Percentiles rank a stretch among this genome's conserved stretches.
phyloP scores from a whole-genome alignment of 1,140 invertebrate genomes.

The Pseudomyrmex cubaensis region DNA sequence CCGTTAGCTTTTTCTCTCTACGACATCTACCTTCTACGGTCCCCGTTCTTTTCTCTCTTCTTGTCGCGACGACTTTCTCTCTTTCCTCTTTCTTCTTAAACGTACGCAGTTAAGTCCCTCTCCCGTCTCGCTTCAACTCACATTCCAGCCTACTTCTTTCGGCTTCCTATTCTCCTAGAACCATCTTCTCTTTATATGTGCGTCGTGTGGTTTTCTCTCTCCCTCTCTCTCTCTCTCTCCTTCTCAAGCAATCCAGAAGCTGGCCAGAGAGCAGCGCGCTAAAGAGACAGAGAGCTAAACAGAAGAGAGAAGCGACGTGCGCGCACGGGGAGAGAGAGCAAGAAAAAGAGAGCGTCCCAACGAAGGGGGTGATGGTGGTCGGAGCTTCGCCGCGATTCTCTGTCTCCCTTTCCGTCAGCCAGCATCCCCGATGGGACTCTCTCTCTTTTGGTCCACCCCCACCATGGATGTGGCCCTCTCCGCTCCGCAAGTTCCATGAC shows the following conservation, averaged over 20 bases:
- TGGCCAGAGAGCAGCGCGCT: slow-evolving; percentile 20
- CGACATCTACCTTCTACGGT: not conserved
- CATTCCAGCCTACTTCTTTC: slow-evolving; percentile 19
- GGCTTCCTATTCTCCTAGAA: not conserved
- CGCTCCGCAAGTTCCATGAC: slow-evolving; percentile 71
- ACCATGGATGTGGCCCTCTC: slow-evolving; percentile 15
- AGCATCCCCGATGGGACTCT: slow-evolving; percentile 38
- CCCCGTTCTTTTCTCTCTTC: not conserved
- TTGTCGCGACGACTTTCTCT: slow-evolving; percentile 8
- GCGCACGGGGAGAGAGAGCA: not conserved
- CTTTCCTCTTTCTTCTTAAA: slow-evolving; percentile 6
- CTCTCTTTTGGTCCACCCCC: slow-evolving; percentile 60
- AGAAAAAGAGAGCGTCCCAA: slow-evolving; percentile 30
- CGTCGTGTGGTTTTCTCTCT: not conserved
- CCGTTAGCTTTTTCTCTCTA: not conserved
- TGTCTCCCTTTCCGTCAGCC: slow-evolving; percentile 48
- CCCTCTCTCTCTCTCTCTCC: slow-evolving; percentile 23
- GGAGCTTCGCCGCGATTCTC: slow-evolving; percentile 43
- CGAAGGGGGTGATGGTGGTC: slow-evolving; percentile 41
- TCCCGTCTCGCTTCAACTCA: slow-evolving; percentile 4
- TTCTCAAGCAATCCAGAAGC: slow-evolving; percentile 8
- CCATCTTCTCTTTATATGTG: not conserved
- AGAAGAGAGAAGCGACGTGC: not conserved
- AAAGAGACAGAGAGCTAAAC: not conserved
- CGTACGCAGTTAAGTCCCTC: too few species aligned